Percentiles rank a stretch among this genome's conserved stretches.
These are phyloP conservation scores for Fregata magnificens DNA, from an alignment of 2,113 vertebrate genomes.

Conservation along the genomic window DNA sequence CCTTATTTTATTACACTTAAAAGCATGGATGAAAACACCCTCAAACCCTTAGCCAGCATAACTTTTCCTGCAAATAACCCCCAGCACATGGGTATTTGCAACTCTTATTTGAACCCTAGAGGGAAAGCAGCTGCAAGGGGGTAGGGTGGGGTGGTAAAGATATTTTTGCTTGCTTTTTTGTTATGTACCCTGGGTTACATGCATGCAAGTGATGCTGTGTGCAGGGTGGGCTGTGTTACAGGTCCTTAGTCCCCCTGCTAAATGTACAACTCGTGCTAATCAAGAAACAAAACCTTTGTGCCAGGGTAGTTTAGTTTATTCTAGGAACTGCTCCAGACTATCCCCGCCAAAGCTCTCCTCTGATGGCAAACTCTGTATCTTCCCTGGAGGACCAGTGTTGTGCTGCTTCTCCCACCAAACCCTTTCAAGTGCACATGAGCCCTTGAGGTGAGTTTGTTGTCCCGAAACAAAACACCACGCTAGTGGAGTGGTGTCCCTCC, in stretches of 20 bases:
- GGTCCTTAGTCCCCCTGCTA: not conserved
- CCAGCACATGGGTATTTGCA: not conserved
- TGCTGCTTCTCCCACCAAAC: not conserved
- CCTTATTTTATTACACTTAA: not conserved
- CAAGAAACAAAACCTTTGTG: not conserved
- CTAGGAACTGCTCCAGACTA: not conserved
- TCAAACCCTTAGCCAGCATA: not conserved
- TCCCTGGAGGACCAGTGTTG: not conserved
- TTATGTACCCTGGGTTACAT: not conserved
- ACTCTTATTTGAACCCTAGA: not conserved
- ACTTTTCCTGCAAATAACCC: not conserved
- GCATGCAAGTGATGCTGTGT: not conserved
- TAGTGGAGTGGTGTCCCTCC: not conserved
- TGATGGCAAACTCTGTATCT: not conserved
- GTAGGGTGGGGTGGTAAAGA: not conserved
- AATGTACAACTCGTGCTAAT: not conserved
- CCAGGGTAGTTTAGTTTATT: not conserved
- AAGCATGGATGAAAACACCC: not conserved
- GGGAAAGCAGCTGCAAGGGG: not conserved
- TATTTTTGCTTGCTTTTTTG: not conserved
- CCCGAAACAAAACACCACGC: not conserved
- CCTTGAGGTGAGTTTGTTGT: constrained; percentile 1
- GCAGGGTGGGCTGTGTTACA: not conserved
- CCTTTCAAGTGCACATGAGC: not conserved
- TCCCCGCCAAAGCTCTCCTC: not conserved